Conservation (phyloP, 2,888 invertebrate genomes). For the Lochmaea crataegi region DNA sequence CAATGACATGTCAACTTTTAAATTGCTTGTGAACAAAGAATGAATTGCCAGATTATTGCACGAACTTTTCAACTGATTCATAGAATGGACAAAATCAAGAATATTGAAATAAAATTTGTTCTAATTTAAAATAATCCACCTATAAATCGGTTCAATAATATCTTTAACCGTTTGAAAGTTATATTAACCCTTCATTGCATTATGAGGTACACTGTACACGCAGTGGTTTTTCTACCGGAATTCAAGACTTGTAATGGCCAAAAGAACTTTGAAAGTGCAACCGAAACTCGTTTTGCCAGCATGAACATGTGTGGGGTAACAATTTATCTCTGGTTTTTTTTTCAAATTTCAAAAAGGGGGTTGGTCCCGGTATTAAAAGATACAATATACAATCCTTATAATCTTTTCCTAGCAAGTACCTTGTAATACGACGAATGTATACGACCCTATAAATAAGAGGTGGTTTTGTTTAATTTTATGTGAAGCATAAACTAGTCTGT, state of each 20-base stretch:
- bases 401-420: slow-evolving; percentile 41
- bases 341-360: slow-evolving; percentile 20
- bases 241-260: slow-evolving; percentile 20
- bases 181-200: not conserved
- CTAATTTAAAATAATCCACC: no score
- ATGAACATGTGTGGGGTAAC: slow-evolving; percentile 38
- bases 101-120: no score
- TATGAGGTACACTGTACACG: not conserved
- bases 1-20: no score
- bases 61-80: no score
- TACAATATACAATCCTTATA: slow-evolving; percentile 38
- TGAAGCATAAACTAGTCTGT: slow-evolving; percentile 28
- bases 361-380: slow-evolving; percentile 33
- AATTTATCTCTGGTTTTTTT: slow-evolving; percentile 39
- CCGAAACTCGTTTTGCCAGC: slow-evolving; percentile 34
- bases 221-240: slow-evolving; percentile 25
- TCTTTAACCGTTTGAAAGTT: not conserved
- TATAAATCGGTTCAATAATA: no score
- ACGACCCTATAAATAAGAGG: slow-evolving; percentile 47
- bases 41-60: no score
- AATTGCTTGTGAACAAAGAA: no score
- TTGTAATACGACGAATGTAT: no score
- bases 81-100: no score
- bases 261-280: slow-evolving; percentile 24
- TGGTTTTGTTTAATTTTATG: slow-evolving; percentile 45